These are phyloP conservation scores for Pseudochromis fuscus DNA, from an alignment of 2,797 vertebrate genomes.

Conservation along the genomic window DNA sequence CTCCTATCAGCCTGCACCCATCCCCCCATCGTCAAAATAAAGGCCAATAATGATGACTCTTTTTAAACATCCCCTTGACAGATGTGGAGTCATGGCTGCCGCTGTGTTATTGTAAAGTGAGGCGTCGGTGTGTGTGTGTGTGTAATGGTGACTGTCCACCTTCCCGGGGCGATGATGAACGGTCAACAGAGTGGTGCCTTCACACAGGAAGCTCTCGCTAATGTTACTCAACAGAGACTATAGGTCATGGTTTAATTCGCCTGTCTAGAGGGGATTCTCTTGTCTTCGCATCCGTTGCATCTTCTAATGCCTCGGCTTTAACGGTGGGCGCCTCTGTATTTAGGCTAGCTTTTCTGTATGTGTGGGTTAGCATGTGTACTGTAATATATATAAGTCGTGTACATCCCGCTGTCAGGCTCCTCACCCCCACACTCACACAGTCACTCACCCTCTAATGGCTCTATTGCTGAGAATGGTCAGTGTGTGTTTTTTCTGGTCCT, in stretches of 20 bases:
- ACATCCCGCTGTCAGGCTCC: constrained; percentile 71
- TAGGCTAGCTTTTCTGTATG: constrained; percentile 76
- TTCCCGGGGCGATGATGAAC: constrained; percentile 89
- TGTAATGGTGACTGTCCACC: constrained; percentile 82
- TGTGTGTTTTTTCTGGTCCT: constrained; percentile 77
- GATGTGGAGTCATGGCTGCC: constrained; percentile 86
- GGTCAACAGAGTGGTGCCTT: constrained; percentile 87
- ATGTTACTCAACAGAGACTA: constrained; percentile 88
- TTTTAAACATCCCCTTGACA: constrained; percentile 94
- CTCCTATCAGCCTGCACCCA: constrained; percentile 68
- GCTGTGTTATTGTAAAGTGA: constrained; percentile 80
- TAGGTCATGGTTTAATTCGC: constrained; percentile 92
- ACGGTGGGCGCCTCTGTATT: constrained; percentile 83
- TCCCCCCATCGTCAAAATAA: constrained; percentile 84
- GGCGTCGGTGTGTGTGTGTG: constrained; percentile 68
- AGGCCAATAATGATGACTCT: constrained; percentile 93
- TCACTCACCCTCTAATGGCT: constrained; percentile 64
- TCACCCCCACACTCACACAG: constrained; percentile 47
- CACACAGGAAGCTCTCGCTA: constrained; percentile 89
- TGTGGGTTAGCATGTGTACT: constrained; percentile 70
- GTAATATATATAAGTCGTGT: constrained; percentile 81
- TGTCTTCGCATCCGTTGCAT: constrained; percentile 75
- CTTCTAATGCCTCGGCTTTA: constrained; percentile 78
- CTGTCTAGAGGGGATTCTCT: constrained; percentile 86
- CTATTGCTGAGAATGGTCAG: constrained; percentile 65